A percentile compares a stretch with the other conserved stretches of the same genome.
Evolutionary conservation across 2,888 invertebrate genomes (phyloP).

Genomic region (Drosophila emarginata): DNA sequence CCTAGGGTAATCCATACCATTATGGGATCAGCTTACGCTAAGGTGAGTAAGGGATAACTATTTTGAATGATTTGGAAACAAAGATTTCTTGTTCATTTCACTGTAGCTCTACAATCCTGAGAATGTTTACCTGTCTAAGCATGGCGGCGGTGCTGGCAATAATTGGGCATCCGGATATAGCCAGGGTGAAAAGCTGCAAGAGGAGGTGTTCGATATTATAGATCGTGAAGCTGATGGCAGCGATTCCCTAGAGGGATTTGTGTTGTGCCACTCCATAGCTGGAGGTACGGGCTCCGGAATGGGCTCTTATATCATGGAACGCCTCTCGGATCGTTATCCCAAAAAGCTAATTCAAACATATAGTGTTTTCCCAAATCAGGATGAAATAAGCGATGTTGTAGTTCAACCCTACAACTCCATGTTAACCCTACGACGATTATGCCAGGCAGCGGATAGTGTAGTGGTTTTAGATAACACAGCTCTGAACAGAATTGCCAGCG

Average conservation of each 20-base stretch:
- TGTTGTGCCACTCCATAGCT: conserved; percentile 99
- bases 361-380: conserved; percentile 99
- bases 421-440: conserved; percentile 95
- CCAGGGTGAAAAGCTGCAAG: conserved; percentile 95
- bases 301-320: conserved; percentile 97
- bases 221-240: conserved; percentile 99
- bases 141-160: conserved; percentile 99
- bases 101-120: conserved; percentile 96
- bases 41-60: conserved; percentile 83
- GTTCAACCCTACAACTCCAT: conserved; percentile 98
- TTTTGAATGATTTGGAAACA: fast-evolving
- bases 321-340: conserved; percentile 95
- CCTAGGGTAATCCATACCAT: conserved; percentile 98
- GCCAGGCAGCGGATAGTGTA: conserved; percentile 98
- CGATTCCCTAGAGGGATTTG: conserved; percentile 99
- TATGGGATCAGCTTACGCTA: conserved; percentile 96
- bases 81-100: not conserved
- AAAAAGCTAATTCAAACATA: conserved; percentile 99
- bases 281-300: conserved; percentile 99
- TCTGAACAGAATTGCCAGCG: conserved; percentile 95
- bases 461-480: conserved; percentile 99
- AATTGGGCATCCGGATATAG: conserved; percentile 99
- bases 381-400: conserved; percentile 97
- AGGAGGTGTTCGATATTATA: conserved; percentile 99
- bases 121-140: conserved; percentile 97